Evolutionary conservation across 1,140 invertebrate species (phyloP), one percentile per base, ranked within the genome.

Genomic region (Diachasmimorpha longicaudata): DNA sequence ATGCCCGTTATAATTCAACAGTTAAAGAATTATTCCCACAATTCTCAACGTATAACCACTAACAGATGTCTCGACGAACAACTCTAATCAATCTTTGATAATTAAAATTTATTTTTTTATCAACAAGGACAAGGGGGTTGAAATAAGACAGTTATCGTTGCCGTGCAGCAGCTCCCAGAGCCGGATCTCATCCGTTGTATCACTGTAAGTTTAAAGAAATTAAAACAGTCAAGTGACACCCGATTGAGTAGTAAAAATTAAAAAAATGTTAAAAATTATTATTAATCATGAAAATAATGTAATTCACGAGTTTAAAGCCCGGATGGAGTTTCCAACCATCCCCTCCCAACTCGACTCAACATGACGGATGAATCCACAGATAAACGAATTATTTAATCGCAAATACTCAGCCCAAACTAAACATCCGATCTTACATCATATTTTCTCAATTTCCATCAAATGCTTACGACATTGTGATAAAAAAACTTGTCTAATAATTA

Each of bases 121-220:
- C 13, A 2, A 55, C 23, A 25, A 39, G 16, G 23, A 68, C 21
- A 5, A 82, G 70, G 78, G 77, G 79, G 79, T 76, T 77, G 82
- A 81, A 82, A 83, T 85, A 84, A 44, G 44, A 70, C 21, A 87
- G 81, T 84, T 83, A 85, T 63, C 79, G 85, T 77, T 79, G 83
- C 81, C 83, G 80, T 85, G 83, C 82, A 83, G 84, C 79, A 84
- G 82, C 83, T 87, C 83, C 86, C 84, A 81, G 79, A 81, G 79
- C 85, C 83, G 80, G 81, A 83, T 77, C 81, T 81, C 58, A 66
- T 87, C 85, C 85, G 82, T 82, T 81, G 66, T 19, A 84, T 87
- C 48, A 89, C 88, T 89, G 87, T 85, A 89, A 89, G 86, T 87
- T 89, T 82, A 89, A 88, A 89, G 81, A 88, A 87, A 89, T 89